Conservation (phyloP, 1,140 invertebrate species). For the Brachionus plicatilis region DNA sequence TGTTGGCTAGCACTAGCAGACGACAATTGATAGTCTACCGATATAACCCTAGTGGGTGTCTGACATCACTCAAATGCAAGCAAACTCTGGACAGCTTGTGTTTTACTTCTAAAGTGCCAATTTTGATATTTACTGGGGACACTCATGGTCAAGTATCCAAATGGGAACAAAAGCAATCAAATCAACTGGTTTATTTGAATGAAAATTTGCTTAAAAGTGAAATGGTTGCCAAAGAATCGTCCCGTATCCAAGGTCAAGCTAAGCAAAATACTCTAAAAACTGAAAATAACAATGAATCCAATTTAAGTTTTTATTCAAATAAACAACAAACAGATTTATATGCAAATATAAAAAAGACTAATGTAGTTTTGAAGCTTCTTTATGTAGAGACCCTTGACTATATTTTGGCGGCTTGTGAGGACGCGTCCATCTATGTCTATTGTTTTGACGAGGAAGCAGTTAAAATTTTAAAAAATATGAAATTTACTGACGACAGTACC, state of each 20-base stretch:
- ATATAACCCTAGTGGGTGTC: conserved; percentile 53
- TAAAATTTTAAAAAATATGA: conserved; percentile 34
- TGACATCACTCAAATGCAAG: conserved; percentile 51
- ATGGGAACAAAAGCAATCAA: conserved; percentile 56
- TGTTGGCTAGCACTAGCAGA: conserved; percentile 50
- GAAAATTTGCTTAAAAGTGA: conserved; percentile 37
- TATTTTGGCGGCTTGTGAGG: conserved; percentile 54
- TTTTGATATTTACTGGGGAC: conserved; percentile 52
- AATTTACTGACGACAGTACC: neutral
- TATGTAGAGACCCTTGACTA: conserved; percentile 54
- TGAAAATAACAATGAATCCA: conserved; percentile 7
- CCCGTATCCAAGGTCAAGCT: neutral
- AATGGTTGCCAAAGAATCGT: neutral
- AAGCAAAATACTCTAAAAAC: neutral
- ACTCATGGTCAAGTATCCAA: conserved; percentile 51
- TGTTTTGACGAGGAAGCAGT: conserved; percentile 49
- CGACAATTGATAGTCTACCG: conserved; percentile 53
- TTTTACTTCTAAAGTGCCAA: conserved; percentile 18
- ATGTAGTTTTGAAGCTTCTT: conserved; percentile 47
- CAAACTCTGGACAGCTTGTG: conserved; percentile 49
- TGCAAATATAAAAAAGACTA: conserved; percentile 6
- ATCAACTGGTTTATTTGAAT: conserved; percentile 52
- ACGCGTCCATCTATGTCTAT: conserved; percentile 55
- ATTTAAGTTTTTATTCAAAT: neutral
- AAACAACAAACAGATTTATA: neutral